These are phyloP conservation scores for Drosophila pachea DNA, from an alignment of 1,140 invertebrate genomes.

Conservation along the genomic window DNA sequence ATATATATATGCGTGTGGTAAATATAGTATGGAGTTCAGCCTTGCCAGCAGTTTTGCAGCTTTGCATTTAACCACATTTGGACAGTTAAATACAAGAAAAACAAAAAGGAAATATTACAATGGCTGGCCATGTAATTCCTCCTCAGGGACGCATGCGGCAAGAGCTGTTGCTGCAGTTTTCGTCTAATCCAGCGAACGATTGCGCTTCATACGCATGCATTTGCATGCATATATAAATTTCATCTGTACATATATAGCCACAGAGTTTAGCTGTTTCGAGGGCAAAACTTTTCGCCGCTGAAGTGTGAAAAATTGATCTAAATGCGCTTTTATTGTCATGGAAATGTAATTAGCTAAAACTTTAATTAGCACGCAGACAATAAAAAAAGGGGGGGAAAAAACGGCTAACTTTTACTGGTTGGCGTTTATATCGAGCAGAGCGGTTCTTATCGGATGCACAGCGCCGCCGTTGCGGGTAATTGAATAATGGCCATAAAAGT, in stretches of 20 bases:
- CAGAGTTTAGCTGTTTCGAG: conserved; percentile 1
- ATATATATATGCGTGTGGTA: too few relatives aligned
- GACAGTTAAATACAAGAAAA: neutral
- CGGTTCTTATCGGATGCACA: neutral
- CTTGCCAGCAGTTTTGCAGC: neutral
- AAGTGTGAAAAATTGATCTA: conserved; percentile 50
- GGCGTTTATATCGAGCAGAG: conserved; percentile 10
- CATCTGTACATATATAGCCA: neutral
- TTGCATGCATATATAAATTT: neutral
- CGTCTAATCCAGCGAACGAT: conserved; percentile 30
- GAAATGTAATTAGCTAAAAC: conserved; percentile 68
- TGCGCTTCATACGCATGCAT: too few relatives aligned
- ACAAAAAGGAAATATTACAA: neutral
- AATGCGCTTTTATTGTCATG: conserved; percentile 68
- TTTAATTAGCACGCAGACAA: conserved; percentile 20
- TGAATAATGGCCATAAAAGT: conserved; percentile 47
- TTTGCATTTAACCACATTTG: neutral
- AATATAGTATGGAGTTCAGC: too few relatives aligned
- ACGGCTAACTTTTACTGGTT: conserved; percentile 43
- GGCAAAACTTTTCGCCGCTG: conserved; percentile 20
- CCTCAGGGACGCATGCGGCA: neutral
- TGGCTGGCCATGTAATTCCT: neutral
- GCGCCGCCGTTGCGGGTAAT: conserved; percentile 38
- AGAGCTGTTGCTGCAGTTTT: conserved; percentile 6
- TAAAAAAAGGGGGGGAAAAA: neutral